Conservation (phyloP, 2,888 invertebrate genomes). For the Patella caerulea region DNA sequence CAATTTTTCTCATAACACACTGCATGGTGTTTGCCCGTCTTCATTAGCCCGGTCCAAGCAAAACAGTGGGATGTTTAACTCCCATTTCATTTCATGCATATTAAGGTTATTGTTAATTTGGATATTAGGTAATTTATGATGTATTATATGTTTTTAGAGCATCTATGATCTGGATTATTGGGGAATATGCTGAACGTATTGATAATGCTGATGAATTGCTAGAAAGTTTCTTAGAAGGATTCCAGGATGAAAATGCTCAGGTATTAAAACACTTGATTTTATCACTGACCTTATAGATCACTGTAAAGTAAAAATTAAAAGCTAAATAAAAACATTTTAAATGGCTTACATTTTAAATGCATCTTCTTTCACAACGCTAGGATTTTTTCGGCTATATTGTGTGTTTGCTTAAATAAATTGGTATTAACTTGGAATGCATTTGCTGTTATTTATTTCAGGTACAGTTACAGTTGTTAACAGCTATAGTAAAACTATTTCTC, state of each 20-base stretch:
- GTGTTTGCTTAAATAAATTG: not conserved
- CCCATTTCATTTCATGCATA: too few species aligned
- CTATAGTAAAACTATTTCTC: conserved; percentile 97
- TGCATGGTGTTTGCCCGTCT: too few species aligned
- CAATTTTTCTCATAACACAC: too few species aligned
- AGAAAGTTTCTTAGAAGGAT: conserved; percentile 98
- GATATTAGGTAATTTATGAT: too few species aligned
- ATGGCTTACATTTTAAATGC: too few species aligned
- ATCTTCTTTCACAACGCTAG: not conserved
- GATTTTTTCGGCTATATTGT: not conserved
- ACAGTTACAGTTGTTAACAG: conserved; percentile 95
- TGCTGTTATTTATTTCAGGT: conserved; percentile 62
- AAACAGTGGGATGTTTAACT: too few species aligned
- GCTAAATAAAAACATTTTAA: too few species aligned
- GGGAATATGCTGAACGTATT: conserved; percentile 99
- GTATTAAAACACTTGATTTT: conserved; percentile 27
- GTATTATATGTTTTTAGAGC: conserved; percentile 76
- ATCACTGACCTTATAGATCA: not conserved
- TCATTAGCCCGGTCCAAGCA: too few species aligned
- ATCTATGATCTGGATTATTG: conserved; percentile 92
- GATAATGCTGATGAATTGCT: conserved; percentile 99
- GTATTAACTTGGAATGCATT: too few species aligned
- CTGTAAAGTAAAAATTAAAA: too few species aligned
- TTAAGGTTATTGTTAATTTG: too few species aligned
- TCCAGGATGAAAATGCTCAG: conserved; percentile 96